Percentiles rank a stretch among this genome's conserved stretches.
phyloP scores from a whole-genome alignment of 2,113 vertebrate genomes.

The Oreocharis arfaki region DNA sequence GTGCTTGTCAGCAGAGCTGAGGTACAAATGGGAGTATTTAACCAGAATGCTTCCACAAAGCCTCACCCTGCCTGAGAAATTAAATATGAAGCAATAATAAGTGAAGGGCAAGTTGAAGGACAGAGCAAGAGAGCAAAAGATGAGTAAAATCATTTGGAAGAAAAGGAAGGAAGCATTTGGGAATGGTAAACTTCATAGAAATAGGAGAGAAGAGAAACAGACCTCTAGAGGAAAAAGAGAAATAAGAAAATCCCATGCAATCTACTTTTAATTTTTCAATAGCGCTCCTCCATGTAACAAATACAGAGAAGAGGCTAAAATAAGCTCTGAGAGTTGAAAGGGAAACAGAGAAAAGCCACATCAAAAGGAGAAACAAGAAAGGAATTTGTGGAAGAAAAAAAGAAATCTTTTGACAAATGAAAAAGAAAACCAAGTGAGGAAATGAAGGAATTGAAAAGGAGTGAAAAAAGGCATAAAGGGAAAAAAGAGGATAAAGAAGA shows the following conservation, averaged over 20 bases:
- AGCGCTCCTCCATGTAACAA: background rate
- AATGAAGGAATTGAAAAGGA: constrained; percentile 24
- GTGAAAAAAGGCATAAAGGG: background rate
- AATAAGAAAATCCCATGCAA: constrained; percentile 43
- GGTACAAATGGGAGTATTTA: background rate
- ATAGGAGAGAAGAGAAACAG: background rate
- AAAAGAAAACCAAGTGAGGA: constrained; percentile 27
- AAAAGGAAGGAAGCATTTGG: background rate
- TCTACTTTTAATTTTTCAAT: constrained; percentile 55
- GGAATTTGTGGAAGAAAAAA: constrained; percentile 26
- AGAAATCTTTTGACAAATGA: constrained; percentile 34
- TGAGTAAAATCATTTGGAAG: background rate
- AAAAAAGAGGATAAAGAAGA: background rate
- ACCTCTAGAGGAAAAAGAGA: background rate
- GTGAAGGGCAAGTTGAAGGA: background rate
- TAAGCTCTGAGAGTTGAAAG: constrained; percentile 44
- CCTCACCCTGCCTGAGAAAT: background rate
- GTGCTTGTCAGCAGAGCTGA: background rate
- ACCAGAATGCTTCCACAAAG: background rate
- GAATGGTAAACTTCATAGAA: background rate
- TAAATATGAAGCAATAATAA: background rate
- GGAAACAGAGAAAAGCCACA: constrained; percentile 36
- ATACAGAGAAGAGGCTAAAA: constrained; percentile 33
- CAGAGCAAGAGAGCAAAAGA: background rate
- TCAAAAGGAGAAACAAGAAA: constrained; percentile 51